These are phyloP conservation scores for Monodelphis domestica DNA, from an alignment of 2,797 vertebrate species.

Conservation along the genomic window DNA sequence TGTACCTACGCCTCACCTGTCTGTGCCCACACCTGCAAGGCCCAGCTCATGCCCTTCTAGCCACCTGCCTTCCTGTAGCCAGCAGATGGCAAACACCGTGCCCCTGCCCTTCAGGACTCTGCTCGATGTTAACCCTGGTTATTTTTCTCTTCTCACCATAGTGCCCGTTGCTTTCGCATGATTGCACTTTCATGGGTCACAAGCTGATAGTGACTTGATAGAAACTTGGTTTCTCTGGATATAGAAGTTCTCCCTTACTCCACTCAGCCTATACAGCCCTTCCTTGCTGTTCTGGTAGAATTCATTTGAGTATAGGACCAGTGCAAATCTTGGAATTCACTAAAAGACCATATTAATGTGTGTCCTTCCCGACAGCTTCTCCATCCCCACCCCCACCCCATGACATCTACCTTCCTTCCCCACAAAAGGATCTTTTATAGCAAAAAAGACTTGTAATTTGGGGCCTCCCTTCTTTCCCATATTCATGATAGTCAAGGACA, in stretches of 20 bases:
- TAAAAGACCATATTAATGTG: conserved; percentile 63
- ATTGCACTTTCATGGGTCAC: conserved; percentile 76
- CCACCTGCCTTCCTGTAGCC: conserved; percentile 57
- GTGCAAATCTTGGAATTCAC: conserved; percentile 54
- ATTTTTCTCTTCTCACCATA: conserved; percentile 79
- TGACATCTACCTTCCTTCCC: neutral
- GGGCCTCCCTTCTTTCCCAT: conserved; percentile 44
- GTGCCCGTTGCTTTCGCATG: conserved; percentile 76
- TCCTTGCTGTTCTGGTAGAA: conserved; percentile 59
- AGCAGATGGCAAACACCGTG: conserved; percentile 70
- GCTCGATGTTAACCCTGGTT: conserved; percentile 79
- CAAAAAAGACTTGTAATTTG: conserved; percentile 4
- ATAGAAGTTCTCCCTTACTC: conserved; percentile 68
- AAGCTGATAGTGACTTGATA: conserved; percentile 58
- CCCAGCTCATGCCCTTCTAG: conserved; percentile 51
- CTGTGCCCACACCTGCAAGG: conserved; percentile 66
- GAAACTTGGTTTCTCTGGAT: conserved; percentile 66
- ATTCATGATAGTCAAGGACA: conserved; percentile 52
- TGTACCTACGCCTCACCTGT: conserved; percentile 66
- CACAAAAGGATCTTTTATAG: neutral
- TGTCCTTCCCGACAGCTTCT: neutral
- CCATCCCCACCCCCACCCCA: neutral
- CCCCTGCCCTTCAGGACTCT: conserved; percentile 73
- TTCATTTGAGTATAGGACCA: conserved; percentile 64
- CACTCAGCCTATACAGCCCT: conserved; percentile 3